Evolutionary conservation across 2,888 invertebrate species (phyloP).

Genomic region (Notocelia uddmanniana): DNA sequence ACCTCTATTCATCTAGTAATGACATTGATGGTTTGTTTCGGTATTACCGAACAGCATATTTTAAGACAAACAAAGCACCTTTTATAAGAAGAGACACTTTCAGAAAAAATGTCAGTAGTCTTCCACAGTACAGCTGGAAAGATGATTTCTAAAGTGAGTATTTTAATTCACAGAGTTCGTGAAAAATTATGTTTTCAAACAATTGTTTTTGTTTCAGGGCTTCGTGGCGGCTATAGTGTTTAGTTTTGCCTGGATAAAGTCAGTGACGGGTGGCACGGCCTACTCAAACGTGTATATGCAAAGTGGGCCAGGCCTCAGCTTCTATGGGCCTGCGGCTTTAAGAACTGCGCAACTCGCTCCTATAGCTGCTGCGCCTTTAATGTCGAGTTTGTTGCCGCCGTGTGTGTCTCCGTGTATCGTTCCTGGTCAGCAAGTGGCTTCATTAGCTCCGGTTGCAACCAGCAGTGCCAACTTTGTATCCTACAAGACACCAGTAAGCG

Average conservation of each 20-base stretch:
- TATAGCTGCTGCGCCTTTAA: conserved; percentile 59
- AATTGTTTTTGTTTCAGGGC: conserved; percentile 61
- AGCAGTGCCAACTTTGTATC: conserved; percentile 63
- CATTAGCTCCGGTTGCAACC: conserved; percentile 58
- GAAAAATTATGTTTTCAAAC: neutral
- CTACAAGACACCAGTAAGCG: conserved; percentile 61
- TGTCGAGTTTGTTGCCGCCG: conserved; percentile 60
- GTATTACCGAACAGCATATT: conserved; percentile 81
- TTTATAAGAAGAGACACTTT: conserved; percentile 75
- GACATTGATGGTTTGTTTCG: conserved; percentile 85
- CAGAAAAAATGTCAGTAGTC: conserved; percentile 78
- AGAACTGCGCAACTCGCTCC: conserved; percentile 60
- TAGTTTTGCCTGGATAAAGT: conserved; percentile 54
- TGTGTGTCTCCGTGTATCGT: conserved; percentile 72
- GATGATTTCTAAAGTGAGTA: conserved; percentile 80
- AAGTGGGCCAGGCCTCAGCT: conserved; percentile 59
- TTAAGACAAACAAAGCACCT: conserved; percentile 73
- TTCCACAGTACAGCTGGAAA: conserved; percentile 74
- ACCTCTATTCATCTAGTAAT: conserved; percentile 75
- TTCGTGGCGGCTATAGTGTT: conserved; percentile 55
- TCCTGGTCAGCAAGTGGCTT: conserved; percentile 58
- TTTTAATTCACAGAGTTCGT: conserved; percentile 23
- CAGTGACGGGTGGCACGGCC: conserved; percentile 57
- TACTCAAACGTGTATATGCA: conserved; percentile 75
- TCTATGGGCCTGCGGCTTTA: conserved; percentile 65